Evolutionary conservation across 2,113 vertebrate genomes (phyloP).

Genomic region (Girardinichthys multiradiatus): DNA sequence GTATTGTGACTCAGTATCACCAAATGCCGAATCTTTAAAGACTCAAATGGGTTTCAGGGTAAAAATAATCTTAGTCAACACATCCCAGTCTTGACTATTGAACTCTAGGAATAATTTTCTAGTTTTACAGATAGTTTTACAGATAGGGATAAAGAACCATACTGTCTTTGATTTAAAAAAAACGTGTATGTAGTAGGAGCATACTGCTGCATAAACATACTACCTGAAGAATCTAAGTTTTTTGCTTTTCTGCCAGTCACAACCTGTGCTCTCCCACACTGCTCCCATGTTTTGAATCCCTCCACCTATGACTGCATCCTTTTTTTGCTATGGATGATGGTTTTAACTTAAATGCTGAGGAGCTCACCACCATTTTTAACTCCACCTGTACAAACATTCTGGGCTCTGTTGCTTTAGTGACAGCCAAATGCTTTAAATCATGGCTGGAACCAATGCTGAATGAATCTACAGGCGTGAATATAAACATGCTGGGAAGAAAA

Average conservation of each 20-base stretch:
- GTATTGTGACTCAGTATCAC: no score
- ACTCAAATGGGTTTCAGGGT: no score
- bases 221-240: background rate
- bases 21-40: no score
- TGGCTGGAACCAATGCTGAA: background rate
- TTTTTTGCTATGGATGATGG: background rate
- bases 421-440: background rate
- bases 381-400: slow-evolving; percentile 1
- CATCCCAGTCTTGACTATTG: no score
- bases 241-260: background rate
- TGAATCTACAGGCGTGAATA: background rate
- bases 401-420: background rate
- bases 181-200: background rate
- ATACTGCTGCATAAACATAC: background rate
- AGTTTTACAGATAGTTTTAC: background rate
- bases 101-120: no score
- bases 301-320: background rate
- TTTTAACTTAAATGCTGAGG: background rate
- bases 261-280: background rate
- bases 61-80: no score
- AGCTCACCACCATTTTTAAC: background rate
- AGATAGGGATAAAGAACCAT: background rate
- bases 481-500: background rate
- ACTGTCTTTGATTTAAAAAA: background rate
- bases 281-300: background rate